Evolutionary conservation across 2,888 invertebrate species (phyloP), one percentile per base, ranked within the genome.

Genomic region (Drosophila mettleri): DNA sequence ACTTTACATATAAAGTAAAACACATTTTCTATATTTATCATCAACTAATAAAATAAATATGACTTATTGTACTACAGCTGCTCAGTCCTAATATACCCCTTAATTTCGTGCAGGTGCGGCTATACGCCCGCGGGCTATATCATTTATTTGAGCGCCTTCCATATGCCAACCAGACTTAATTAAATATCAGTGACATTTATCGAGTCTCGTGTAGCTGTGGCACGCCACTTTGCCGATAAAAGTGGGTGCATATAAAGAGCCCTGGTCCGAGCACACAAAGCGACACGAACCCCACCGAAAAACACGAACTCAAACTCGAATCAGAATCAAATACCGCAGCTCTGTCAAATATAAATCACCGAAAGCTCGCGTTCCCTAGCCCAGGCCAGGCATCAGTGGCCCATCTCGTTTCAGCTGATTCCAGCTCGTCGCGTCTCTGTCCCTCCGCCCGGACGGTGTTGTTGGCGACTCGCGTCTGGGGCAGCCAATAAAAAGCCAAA

Each of bases 121-220:
- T 65, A 61, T 54, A 24, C 18, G 36, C 52, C 61, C 61, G 43
- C 29, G 36, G 22, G 58, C 60, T n/a, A 58, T 67, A 69, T 59
- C 58, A 59, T 68, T 49, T 68, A 55, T 61, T 51, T 63, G 57
- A 60, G 59, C 62, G 46, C 49, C 46, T 36, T 63, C 38, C 46
- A 27, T 20, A 46, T 69, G 66, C 60, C 24, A 66, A 61, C 86
- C 78, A 71, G 79, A 75, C 89, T 88, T 85, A 85, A 85, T 85
- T 85, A 85, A 85, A 86, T 85, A 88, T 86, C 87, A 78, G 87
- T 74, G 85, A 85, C 87, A 85, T 85, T 85, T 85, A 85, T 85
- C 87, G 89, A 65, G 77, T 77, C 85, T 86, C 81, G 81, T 84
- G 89, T 74, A 73, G 79, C 81, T 80, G 60, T 70, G 81, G 84